A percentile compares a stretch with the other conserved stretches of the same genome.
Evolutionary conservation across 2,888 invertebrate genomes (phyloP).

Genomic region (Rotaria magnacalcarata): DNA sequence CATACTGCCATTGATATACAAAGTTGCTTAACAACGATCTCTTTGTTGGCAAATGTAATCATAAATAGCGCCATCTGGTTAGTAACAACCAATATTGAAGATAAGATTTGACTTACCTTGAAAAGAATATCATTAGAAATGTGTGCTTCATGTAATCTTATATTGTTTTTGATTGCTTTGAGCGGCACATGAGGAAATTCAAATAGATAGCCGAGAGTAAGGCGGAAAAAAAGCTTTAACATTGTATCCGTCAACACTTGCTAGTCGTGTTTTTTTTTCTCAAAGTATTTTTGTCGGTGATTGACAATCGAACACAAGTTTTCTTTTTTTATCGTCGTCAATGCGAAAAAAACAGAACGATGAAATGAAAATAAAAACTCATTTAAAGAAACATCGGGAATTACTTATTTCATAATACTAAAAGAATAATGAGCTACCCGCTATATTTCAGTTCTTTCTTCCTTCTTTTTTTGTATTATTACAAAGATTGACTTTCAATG

Average conservation of each 20-base stretch:
- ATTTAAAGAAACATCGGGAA: background rate
- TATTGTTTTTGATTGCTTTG: no score
- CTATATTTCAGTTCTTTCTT: background rate
- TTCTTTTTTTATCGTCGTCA: background rate
- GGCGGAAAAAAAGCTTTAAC: background rate
- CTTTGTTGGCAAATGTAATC: background rate
- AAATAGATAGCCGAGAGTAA: background rate
- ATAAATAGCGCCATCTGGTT: background rate
- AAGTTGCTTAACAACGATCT: slow-evolving; percentile 16
- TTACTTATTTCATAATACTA: background rate
- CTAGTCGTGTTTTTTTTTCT: background rate
- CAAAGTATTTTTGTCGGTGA: background rate
- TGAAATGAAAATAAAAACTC: background rate
- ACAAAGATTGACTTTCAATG: background rate
- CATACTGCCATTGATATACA: background rate
- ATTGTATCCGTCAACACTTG: background rate
- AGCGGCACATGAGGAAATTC: background rate
- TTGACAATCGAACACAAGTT: background rate
- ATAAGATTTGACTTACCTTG: background rate
- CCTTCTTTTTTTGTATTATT: no score
- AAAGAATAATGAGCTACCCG: background rate
- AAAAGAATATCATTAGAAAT: no score
- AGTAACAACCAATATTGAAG: background rate
- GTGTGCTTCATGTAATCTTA: no score
- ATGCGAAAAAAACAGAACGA: background rate